Percentiles rank a stretch among this genome's conserved stretches.
phyloP scores from a whole-genome alignment of 1,140 invertebrate genomes.

The Drosophila micromelanica region DNA sequence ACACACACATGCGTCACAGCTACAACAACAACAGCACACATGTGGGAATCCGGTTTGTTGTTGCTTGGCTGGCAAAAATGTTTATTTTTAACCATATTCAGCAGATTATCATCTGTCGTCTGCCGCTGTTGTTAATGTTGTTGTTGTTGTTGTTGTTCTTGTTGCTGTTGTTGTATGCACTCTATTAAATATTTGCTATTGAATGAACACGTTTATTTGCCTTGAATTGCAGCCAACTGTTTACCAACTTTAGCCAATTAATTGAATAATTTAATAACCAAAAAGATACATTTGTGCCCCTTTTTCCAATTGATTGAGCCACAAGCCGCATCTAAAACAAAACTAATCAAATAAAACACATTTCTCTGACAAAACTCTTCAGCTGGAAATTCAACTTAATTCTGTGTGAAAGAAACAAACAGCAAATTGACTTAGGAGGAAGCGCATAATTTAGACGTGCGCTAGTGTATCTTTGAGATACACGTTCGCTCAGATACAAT shows the following conservation, averaged over 20 bases:
- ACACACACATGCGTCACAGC: conserved; percentile 3
- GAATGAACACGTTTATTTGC: conserved; percentile 66
- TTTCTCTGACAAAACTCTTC: conserved; percentile 14
- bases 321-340: not conserved
- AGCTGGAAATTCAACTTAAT: conserved; percentile 33
- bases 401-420: conserved; percentile 4
- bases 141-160: not conserved
- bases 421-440: conserved; percentile 36
- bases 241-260: conserved; percentile 4
- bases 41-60: conserved; percentile 71
- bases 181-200: conserved; percentile 36
- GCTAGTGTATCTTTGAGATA: conserved; percentile 43
- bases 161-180: conserved; percentile 34
- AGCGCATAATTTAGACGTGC: conserved; percentile 45
- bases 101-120: conserved; percentile 75
- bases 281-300: not conserved
- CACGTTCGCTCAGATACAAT: conserved; percentile 24
- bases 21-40: not conserved
- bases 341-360: too few species aligned
- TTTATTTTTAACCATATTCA: conserved; percentile 79
- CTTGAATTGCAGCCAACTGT: conserved; percentile 50
- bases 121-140: conserved; percentile 7
- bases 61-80: conserved; percentile 44
- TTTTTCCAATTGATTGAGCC: conserved; percentile 7
- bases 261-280: not conserved